A percentile compares a stretch with the other conserved stretches of the same genome.
phyloP scores from a whole-genome alignment of 1,140 invertebrate genomes.

The Aethina tumida region DNA sequence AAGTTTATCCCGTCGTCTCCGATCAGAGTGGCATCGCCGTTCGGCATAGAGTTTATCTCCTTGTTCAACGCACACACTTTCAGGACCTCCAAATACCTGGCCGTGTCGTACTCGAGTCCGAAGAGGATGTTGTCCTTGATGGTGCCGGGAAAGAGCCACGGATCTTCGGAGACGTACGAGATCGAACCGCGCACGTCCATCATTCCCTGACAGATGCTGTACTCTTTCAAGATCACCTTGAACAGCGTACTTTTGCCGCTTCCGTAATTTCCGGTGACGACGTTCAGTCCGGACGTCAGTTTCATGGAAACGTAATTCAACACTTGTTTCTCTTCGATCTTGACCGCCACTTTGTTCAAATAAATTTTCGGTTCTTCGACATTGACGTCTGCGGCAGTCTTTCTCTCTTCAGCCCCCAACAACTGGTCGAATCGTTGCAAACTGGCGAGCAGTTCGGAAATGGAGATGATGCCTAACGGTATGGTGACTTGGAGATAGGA shows the following conservation, averaged over 20 bases:
- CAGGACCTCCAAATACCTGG: slow-evolving; percentile 54
- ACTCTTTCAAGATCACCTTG: slow-evolving; percentile 60
- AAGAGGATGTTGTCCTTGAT: slow-evolving; percentile 55
- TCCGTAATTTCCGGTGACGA: slow-evolving; percentile 71
- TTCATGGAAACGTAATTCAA: slow-evolving; percentile 50
- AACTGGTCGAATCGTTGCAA: slow-evolving; percentile 15
- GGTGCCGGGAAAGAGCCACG: slow-evolving; percentile 54
- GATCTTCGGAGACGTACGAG: slow-evolving; percentile 60
- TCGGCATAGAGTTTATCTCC: slow-evolving; percentile 58
- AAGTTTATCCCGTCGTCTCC: slow-evolving; percentile 74
- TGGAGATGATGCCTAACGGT: slow-evolving; percentile 51
- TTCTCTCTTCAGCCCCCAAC: slow-evolving; percentile 12
- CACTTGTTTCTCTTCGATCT: slow-evolving; percentile 35
- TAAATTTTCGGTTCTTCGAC: slow-evolving; percentile 17
- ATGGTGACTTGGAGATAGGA: slow-evolving; percentile 65
- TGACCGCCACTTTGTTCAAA: slow-evolving; percentile 1
- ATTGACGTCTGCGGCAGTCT: slow-evolving; percentile 3
- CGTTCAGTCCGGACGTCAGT: slow-evolving; percentile 48
- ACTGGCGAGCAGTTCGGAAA: slow-evolving; percentile 36
- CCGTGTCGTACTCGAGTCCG: slow-evolving; percentile 35
- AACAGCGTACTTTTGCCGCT: slow-evolving; percentile 70
- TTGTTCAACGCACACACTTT: slow-evolving; percentile 50
- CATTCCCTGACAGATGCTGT: slow-evolving; percentile 49
- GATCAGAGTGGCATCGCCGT: slow-evolving; percentile 66
- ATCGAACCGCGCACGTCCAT: slow-evolving; percentile 46